These are phyloP conservation scores for Drosophila sordidapex DNA, from an alignment of 2,888 invertebrate genomes.

Conservation along the genomic window DNA sequence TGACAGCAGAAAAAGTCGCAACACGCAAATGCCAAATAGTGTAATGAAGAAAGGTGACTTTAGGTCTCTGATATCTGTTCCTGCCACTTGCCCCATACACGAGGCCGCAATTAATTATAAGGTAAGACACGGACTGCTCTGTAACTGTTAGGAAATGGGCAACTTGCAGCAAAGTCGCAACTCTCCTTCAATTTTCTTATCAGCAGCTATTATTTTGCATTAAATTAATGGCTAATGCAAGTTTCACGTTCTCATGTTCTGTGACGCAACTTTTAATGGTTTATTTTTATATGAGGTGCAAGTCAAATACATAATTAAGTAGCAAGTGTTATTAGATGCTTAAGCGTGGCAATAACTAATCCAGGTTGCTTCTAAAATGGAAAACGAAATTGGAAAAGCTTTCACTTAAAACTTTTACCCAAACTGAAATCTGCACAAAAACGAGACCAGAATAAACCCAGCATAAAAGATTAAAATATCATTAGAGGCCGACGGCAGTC, in stretches of 20 bases:
- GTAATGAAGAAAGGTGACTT: background rate
- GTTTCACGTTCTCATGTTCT: conserved; percentile 25
- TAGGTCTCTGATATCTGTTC: background rate
- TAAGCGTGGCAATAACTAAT: background rate
- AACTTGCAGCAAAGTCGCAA: conserved; percentile 22
- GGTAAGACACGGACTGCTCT: conserved; percentile 41
- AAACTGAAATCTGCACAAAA: background rate
- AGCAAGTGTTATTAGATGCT: background rate
- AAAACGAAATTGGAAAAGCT: background rate
- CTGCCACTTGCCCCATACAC: conserved; percentile 14
- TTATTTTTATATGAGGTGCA: background rate
- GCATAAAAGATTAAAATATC: background rate
- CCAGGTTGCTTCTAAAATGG: background rate
- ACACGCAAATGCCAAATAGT: conserved; percentile 3
- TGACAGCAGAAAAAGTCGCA: conserved; percentile 34
- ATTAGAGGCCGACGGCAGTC: background rate
- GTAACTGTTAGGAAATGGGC: conserved; percentile 43
- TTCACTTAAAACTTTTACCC: background rate
- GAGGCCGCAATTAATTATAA: conserved; percentile 58
- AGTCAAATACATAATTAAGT: background rate
- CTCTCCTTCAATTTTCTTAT: conserved; percentile 43
- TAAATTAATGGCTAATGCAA: conserved; percentile 39
- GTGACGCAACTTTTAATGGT: no score
- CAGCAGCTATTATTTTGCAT: conserved; percentile 43
- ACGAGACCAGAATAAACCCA: background rate